Base-by-base conservation (phyloP, 1,140 invertebrate species). In the Halesus radiatus region DNA sequence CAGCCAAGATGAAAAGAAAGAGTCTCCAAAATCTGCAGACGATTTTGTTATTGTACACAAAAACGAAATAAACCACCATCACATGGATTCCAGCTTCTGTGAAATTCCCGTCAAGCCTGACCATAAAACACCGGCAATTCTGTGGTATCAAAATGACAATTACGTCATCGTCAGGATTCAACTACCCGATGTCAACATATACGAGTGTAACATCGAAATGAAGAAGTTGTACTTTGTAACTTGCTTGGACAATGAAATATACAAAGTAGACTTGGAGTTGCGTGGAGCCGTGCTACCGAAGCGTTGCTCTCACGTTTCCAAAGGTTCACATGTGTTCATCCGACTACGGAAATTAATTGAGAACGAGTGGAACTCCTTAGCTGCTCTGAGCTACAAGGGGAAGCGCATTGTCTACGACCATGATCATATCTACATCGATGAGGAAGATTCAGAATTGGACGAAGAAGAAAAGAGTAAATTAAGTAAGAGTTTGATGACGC, bases 131-230 rank as follows among this genome's bases (percentile, higher is more conserved):
- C 78, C 78, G 58, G 15, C 10, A 5, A 50, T 80, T 52, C 32
- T 73, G 18, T 80, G 78, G 78, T 23, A 75, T 29, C 68, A 80
- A 32, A 80, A 60, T 26, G 62, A 75, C 20, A 62, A 32, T n/a
- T 54, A 45, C 15, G 78, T 80, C 18, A 66, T 56, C 23, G 29
- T 80, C 5, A 80, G 76, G 50, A 80, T 80, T 20, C 53, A 62
- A 68, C 45, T 80, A 60, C 23, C 70, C 3, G 72, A 66, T 16
- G 72, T 75, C 3, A 68, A 56, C 22, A 62, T 64, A 7, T 79
- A 79, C 53, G 50, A 68, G 50, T 74, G 58, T 22, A 58, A 29
- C 13, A 79, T 79, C 16, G 45, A 37, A 10, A 26, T 72, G 1
- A 79, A 73, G 16, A 23, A 8, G n/a, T 45, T 79, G 16, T 60